Base-by-base conservation (phyloP, 2,888 invertebrate genomes). In the Ennomos quercinarius region DNA sequence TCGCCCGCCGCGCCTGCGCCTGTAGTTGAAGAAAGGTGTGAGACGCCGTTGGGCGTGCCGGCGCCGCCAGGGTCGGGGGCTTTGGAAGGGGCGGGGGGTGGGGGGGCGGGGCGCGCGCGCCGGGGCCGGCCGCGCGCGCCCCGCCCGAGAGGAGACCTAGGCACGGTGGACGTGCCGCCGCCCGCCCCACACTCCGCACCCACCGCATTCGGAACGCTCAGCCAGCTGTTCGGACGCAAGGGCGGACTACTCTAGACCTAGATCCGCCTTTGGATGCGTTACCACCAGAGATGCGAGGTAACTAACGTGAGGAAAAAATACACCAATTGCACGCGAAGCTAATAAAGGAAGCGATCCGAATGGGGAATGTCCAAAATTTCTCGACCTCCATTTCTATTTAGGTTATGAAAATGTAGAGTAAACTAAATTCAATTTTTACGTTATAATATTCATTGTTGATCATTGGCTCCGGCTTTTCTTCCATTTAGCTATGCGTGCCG, bases 211-310 rank as follows among this genome's bases (percentile, higher is more conserved):
- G 97, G 97, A 49, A 96, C 96, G 27, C 94, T 97, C 66, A 96
- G 96, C 87, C 89, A 97, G 73, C 91, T 97, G 50, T 97, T 97
- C 85, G 97, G 97, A 39, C 93, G 97, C 64, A 97, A 97, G 79
- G 97, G 97, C 50, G 97, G 97, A 52, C 93, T 97, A 73, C 94
- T 97, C 63, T 91, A 83, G 75, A 43, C 51, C 64, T 91, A 83
- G 75, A 43, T 47, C 8, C 40, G 27, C 43, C 39, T 27, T 27
- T 4, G 27, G 27, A 4, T 0, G 27, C 6, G 5, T 27, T 6
- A 27, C 27, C 27, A 27, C 27, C 27, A 6, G 6, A 27, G 27
- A 27, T 27, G 27, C 0, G 27, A 27, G 17, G 27, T 27, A 27
- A 6, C 3, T 27, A 6, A 6, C 27, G 6, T 5, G 4, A 27